Evolutionary conservation across 2,888 invertebrate genomes (phyloP).

Genomic region (Ctena decussata): DNA sequence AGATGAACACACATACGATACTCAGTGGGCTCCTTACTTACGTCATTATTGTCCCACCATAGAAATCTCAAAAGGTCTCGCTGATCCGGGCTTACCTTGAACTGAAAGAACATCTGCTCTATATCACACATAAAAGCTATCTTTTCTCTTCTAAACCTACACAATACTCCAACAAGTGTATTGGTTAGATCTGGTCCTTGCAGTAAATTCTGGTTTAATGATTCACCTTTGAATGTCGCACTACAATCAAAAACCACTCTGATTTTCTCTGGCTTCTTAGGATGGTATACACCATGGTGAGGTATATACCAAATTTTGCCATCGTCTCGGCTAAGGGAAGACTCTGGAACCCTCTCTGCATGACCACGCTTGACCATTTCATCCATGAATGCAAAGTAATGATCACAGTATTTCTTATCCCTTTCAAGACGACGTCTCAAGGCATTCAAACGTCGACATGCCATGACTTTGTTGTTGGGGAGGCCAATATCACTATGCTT

Average conservation of each 20-base stretch:
- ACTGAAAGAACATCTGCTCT: conserved; percentile 57
- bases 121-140: conserved; percentile 57
- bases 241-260: conserved; percentile 62
- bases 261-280: conserved; percentile 54
- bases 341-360: too few species aligned
- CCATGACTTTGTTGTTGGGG: too few species aligned
- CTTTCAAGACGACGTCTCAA: too few species aligned
- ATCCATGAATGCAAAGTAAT: too few species aligned
- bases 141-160: conserved; percentile 53
- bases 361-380: too few species aligned
- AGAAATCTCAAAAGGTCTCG: conserved; percentile 54
- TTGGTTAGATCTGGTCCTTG: conserved; percentile 66
- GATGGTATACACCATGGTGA: conserved; percentile 58
- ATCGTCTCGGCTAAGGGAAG: too few species aligned
- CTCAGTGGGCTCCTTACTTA: conserved; percentile 17
- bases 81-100: conserved; percentile 31
- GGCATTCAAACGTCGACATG: too few species aligned
- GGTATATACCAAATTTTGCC: conserved; percentile 69
- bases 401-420: too few species aligned
- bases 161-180: conserved; percentile 55
- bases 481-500: too few species aligned
- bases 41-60: conserved; percentile 46
- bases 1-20: conserved; percentile 61
- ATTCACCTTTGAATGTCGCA: conserved; percentile 19
- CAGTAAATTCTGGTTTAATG: conserved; percentile 49